A percentile compares a stretch with the other conserved stretches of the same genome.
Evolutionary conservation across 1,140 invertebrate species (phyloP).

Genomic region (Drosophila kohkoa): DNA sequence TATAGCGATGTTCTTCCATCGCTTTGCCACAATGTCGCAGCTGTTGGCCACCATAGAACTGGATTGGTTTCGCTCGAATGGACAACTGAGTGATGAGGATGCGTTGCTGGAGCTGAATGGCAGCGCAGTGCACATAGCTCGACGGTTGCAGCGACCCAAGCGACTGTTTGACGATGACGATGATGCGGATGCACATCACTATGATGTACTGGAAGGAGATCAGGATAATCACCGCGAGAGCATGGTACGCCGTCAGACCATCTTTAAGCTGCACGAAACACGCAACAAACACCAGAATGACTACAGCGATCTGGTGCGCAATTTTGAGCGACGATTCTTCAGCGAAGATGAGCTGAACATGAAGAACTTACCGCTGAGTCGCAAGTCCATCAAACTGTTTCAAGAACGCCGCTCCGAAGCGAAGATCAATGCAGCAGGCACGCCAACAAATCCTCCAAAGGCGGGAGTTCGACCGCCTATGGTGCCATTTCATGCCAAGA

Average conservation of each 20-base stretch:
- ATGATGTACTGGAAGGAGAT: slow-evolving; percentile 47
- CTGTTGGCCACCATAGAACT: slow-evolving; percentile 92
- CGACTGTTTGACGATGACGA: slow-evolving; percentile 84
- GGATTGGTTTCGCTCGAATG: slow-evolving; percentile 72
- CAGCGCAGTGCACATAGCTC: slow-evolving; percentile 87
- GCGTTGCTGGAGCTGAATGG: slow-evolving; percentile 86
- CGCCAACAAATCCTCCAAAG: slow-evolving; percentile 50
- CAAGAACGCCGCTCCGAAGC: slow-evolving; percentile 67
- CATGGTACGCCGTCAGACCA: slow-evolving; percentile 69
- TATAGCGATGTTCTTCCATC: slow-evolving; percentile 93
- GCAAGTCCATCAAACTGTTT: slow-evolving; percentile 74
- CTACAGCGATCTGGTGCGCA: slow-evolving; percentile 76
- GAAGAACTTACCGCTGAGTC: slow-evolving; percentile 70
- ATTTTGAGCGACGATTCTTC: slow-evolving; percentile 77
- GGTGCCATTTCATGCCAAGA: slow-evolving; percentile 31
- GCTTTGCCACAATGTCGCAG: slow-evolving; percentile 93
- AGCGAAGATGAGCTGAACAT: slow-evolving; percentile 77
- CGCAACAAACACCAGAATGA: slow-evolving; percentile 66
- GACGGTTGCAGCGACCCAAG: slow-evolving; percentile 86
- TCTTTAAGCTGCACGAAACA: slow-evolving; percentile 68
- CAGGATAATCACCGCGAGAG: slow-evolving; percentile 60
- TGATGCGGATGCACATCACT: slow-evolving; percentile 76
- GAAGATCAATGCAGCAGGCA: slow-evolving; percentile 66
- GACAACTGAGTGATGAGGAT: slow-evolving; percentile 84
- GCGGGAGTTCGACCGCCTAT: slow-evolving; percentile 50